phyloP scores from a whole-genome alignment of 1,140 invertebrate genomes.

The Drosophila aff. region DNA sequence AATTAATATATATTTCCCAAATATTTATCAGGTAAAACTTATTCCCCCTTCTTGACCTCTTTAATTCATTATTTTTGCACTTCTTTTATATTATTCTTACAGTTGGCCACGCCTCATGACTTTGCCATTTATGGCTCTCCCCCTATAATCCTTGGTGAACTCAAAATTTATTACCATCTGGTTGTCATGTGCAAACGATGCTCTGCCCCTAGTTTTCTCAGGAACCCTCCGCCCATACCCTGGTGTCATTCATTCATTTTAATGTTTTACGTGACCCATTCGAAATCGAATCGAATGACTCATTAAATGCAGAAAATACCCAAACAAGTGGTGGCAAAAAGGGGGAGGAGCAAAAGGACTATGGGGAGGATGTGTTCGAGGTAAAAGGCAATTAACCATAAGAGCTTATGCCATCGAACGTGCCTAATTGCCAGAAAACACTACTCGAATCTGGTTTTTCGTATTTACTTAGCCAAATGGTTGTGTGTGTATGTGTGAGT shows the following conservation, averaged over 20 bases:
- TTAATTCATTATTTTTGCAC: not conserved
- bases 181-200: conserved; percentile 55
- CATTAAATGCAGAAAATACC: conserved; percentile 62
- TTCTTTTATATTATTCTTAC: not conserved
- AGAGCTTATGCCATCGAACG: conserved; percentile 61
- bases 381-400: conserved; percentile 64
- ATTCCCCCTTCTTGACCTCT: not conserved
- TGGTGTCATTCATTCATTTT: conserved; percentile 62
- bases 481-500: conserved; percentile 29
- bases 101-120: conserved; percentile 19
- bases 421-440: conserved; percentile 69
- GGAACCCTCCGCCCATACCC: not conserved
- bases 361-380: conserved; percentile 15
- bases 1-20: not conserved
- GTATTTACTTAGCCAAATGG: conserved; percentile 57
- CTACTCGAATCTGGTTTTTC: conserved; percentile 25
- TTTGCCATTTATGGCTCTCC: conserved; percentile 23
- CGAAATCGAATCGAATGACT: conserved; percentile 65
- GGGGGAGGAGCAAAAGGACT: not conserved
- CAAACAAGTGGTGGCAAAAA: conserved; percentile 12
- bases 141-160: conserved; percentile 7
- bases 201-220: conserved; percentile 2
- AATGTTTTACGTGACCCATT: conserved; percentile 76
- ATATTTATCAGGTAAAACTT: not conserved
- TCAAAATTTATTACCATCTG: conserved; percentile 54